Conservation (phyloP, 2,113 vertebrate species). For the Actinemys pallida region DNA sequence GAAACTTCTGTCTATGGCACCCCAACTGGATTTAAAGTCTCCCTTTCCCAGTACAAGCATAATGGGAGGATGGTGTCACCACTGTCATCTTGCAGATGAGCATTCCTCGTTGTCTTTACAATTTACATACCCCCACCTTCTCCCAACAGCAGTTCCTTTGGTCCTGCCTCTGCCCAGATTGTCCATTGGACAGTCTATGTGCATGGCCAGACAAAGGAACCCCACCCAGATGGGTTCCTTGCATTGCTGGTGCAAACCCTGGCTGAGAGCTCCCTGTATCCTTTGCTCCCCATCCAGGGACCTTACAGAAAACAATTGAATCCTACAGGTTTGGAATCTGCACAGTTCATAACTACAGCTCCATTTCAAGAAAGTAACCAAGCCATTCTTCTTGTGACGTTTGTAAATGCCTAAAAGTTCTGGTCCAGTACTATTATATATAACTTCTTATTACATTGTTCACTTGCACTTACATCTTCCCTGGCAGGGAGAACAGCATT, state of each 20-base stretch:
- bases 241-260: background rate
- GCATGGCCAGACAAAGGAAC: background rate
- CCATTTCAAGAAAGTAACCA: background rate
- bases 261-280: background rate
- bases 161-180: background rate
- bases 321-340: background rate
- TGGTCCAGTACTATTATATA: background rate
- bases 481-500: background rate
- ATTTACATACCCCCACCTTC: fast-evolving
- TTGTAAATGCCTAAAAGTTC: background rate
- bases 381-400: background rate
- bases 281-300: background rate
- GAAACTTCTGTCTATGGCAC: background rate
- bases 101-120: background rate
- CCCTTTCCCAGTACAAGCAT: background rate
- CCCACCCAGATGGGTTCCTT: background rate
- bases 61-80: background rate
- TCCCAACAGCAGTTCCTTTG: fast-evolving
- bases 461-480: background rate
- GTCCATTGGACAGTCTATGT: fast-evolving
- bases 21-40: background rate
- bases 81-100: too few relatives aligned
- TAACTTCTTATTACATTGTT: background rate
- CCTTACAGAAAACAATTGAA: fast-evolving
- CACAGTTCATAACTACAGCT: background rate